Conservation (phyloP, 2,797 vertebrate genomes). For the Myotis vivesi region DNA sequence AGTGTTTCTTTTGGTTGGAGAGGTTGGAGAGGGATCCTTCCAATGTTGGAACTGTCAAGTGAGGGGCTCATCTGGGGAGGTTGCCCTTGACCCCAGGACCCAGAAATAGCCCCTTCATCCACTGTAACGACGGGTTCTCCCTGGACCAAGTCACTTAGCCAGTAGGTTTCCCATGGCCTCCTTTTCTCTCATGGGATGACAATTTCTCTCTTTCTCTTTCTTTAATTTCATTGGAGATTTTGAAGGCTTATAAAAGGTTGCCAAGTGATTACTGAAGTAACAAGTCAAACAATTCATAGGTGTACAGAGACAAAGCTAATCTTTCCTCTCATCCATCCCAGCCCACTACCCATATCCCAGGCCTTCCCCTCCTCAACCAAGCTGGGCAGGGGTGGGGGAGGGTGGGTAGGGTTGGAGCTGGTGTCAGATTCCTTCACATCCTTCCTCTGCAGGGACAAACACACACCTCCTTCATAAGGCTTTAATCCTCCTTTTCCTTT, state of each 20-base stretch:
- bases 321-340: neutral
- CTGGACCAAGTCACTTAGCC: neutral
- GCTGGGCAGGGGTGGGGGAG: too few species aligned
- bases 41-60: neutral
- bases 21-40: neutral
- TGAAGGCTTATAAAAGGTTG: constrained; percentile 22
- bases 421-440: neutral
- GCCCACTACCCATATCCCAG: neutral
- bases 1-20: neutral
- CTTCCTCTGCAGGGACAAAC: neutral
- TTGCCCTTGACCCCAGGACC: neutral
- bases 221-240: neutral
- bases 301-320: neutral
- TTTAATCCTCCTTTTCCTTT: neutral
- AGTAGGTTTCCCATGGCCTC: neutral
- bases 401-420: neutral
- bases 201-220: constrained; percentile 5
- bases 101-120: neutral
- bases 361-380: neutral
- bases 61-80: neutral
- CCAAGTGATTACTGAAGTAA: neutral
- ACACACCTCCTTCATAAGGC: neutral
- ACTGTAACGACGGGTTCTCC: neutral
- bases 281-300: neutral
- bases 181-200: neutral